A percentile compares a stretch with the other conserved stretches of the same genome.
Evolutionary conservation across 2,797 vertebrate genomes (phyloP).

Genomic region (Botia kubotai): DNA sequence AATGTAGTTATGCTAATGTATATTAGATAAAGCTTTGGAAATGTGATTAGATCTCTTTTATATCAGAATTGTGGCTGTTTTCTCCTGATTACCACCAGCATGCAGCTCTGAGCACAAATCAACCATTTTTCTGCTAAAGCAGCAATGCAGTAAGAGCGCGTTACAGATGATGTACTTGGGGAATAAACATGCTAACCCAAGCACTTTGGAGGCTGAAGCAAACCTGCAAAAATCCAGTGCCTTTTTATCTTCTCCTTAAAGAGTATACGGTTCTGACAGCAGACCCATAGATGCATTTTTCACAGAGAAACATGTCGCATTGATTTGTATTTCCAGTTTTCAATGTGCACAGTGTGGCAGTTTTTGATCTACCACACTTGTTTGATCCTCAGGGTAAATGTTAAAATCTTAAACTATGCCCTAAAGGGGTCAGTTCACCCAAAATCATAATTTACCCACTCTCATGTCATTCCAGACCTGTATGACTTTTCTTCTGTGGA

Average conservation of each 20-base stretch:
- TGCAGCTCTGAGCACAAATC: neutral
- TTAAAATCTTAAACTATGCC: neutral
- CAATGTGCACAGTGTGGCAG: neutral
- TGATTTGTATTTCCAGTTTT: neutral
- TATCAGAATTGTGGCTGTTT: neutral
- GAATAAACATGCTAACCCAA: neutral
- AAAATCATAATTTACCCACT: neutral
- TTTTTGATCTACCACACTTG: neutral
- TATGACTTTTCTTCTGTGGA: neutral
- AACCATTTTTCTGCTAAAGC: neutral
- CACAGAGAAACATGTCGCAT: too few species aligned
- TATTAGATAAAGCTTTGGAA: neutral
- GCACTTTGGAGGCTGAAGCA: neutral
- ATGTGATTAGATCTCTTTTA: neutral
- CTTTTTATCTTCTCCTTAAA: neutral
- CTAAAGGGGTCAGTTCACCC: neutral
- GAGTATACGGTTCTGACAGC: neutral
- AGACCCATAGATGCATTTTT: neutral
- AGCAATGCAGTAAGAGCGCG: neutral
- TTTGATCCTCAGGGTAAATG: neutral
- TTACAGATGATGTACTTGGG: neutral
- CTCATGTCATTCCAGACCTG: neutral
- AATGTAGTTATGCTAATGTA: constrained; percentile 20
- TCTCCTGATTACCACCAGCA: neutral
- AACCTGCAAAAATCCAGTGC: neutral